Conservation (phyloP, 2,888 invertebrate species). For the Xylophagus ater region DNA sequence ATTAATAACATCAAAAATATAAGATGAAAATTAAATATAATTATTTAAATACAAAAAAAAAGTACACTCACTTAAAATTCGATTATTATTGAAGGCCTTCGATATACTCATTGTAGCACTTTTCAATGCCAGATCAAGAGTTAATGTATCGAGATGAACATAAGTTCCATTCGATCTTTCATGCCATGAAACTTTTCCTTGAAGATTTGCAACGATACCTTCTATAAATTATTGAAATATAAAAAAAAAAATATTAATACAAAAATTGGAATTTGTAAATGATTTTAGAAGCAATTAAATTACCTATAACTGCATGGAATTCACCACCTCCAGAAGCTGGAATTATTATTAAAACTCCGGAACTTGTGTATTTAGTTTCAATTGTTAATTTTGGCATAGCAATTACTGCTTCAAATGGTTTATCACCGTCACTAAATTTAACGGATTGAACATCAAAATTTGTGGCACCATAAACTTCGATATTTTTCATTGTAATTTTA, state of each 20-base stretch:
- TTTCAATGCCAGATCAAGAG: constrained; percentile 49
- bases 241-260: constrained; percentile 1
- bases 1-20: constrained; percentile 10
- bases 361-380: constrained; percentile 54
- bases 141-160: constrained; percentile 50
- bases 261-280: neutral
- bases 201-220: constrained; percentile 47
- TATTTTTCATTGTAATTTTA: constrained; percentile 46
- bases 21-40: constrained; percentile 6
- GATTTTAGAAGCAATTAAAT: constrained; percentile 13
- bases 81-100: constrained; percentile 56
- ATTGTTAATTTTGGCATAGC: constrained; percentile 54
- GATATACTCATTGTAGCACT: constrained; percentile 52
- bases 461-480: constrained; percentile 52
- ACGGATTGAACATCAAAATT: constrained; percentile 48
- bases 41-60: neutral
- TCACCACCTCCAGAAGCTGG: constrained; percentile 62
- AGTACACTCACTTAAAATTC: constrained; percentile 51
- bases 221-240: constrained; percentile 32
- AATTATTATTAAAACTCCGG: constrained; percentile 55
- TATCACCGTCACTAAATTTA: constrained; percentile 47
- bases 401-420: constrained; percentile 53
- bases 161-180: constrained; percentile 42
- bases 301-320: constrained; percentile 52
- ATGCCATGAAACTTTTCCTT: constrained; percentile 45